Evolutionary conservation across 2,888 invertebrate species (phyloP).

Genomic region (Neoaliturus tenellus): DNA sequence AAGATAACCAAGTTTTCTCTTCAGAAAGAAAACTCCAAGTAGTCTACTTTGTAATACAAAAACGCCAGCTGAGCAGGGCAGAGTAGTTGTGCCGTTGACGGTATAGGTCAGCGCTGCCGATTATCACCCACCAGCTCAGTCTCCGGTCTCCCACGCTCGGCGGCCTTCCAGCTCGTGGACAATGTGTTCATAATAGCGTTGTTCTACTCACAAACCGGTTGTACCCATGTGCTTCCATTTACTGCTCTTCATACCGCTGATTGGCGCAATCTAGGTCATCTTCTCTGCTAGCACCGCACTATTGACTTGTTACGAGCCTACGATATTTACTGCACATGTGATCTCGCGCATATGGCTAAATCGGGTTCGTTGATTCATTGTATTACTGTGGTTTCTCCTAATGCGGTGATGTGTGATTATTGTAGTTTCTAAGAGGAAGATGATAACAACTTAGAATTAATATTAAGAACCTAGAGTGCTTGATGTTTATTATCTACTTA

Average conservation of each 20-base stretch:
- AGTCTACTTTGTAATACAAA: not conserved
- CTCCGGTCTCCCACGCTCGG: not conserved
- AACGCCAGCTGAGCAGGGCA: not conserved
- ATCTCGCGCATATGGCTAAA: not conserved
- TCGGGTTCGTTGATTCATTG: not conserved
- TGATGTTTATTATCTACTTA: not conserved
- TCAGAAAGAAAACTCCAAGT: too few species aligned
- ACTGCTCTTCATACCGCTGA: conserved; percentile 25
- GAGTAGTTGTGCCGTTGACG: not conserved
- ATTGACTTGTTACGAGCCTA: conserved; percentile 35
- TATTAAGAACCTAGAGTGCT: too few species aligned
- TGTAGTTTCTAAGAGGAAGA: too few species aligned
- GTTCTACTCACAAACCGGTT: conserved; percentile 25
- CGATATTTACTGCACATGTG: not conserved
- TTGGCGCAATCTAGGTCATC: conserved; percentile 33
- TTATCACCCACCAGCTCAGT: conserved; percentile 19
- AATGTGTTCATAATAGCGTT: conserved; percentile 33
- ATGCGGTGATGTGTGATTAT: too few species aligned
- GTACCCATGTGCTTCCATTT: conserved; percentile 34
- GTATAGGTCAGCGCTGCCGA: conserved; percentile 4
- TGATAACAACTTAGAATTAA: too few species aligned
- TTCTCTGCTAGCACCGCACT: not conserved
- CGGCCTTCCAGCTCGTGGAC: conserved; percentile 3
- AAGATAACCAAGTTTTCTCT: too few species aligned
- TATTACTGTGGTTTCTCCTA: not conserved